A percentile compares a stretch with the other conserved stretches of the same genome.
These are phyloP conservation scores for Cynocephalus volans DNA, from an alignment of 2,113 vertebrate genomes.

Conservation along the genomic window DNA sequence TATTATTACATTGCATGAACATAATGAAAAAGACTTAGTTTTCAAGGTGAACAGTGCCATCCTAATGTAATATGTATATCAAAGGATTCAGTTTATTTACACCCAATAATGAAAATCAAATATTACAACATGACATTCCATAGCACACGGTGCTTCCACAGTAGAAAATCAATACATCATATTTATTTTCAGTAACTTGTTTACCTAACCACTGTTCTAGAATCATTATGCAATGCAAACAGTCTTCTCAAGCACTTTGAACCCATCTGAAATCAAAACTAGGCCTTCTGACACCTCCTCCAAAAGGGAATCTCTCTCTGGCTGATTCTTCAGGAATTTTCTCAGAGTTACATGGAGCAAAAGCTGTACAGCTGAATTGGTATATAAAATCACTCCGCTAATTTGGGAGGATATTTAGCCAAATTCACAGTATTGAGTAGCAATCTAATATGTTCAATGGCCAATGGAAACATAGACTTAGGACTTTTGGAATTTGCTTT, in stretches of 20 bases:
- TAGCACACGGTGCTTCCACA: constrained; percentile 73
- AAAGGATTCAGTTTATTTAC: constrained; percentile 67
- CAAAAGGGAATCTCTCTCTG: background rate
- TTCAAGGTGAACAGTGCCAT: constrained; percentile 10
- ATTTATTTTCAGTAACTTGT: constrained; percentile 70
- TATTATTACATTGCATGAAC: background rate
- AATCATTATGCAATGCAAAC: constrained; percentile 83
- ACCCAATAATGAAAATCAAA: constrained; percentile 75
- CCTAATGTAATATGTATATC: background rate
- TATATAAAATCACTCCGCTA: constrained; percentile 17
- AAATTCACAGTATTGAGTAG: background rate
- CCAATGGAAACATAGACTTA: background rate
- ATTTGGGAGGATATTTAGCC: background rate
- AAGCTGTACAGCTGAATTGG: background rate
- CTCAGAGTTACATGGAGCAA: constrained; percentile 39
- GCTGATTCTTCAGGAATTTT: background rate
- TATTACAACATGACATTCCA: constrained; percentile 63
- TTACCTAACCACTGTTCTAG: constrained; percentile 82
- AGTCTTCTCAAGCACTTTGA: constrained; percentile 80
- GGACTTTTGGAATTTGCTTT: background rate
- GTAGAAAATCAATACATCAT: constrained; percentile 70
- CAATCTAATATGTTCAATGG: accelerated
- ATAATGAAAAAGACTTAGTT: constrained; percentile 20
- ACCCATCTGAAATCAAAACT: constrained; percentile 71
- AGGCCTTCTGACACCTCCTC: constrained; percentile 34